A percentile compares a stretch with the other conserved stretches of the same genome.
These are phyloP conservation scores for Ceuthmochares aereus DNA, from an alignment of 2,113 vertebrate species.

Conservation along the genomic window DNA sequence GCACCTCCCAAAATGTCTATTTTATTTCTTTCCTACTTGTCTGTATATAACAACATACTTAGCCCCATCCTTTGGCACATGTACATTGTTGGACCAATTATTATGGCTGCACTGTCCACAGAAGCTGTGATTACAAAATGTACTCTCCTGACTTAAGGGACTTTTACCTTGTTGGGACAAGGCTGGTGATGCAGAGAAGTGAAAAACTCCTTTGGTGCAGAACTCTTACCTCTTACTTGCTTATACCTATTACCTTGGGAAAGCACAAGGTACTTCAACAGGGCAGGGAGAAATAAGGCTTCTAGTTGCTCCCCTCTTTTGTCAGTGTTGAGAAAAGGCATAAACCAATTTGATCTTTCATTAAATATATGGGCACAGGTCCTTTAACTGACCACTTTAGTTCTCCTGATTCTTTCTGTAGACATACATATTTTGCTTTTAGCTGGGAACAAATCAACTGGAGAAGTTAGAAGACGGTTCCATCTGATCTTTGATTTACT, in stretches of 20 bases:
- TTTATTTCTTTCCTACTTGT: background rate
- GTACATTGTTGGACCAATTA: background rate
- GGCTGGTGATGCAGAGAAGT: background rate
- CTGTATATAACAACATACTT: background rate
- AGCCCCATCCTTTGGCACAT: background rate
- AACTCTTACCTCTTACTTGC: background rate
- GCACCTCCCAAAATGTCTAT: background rate
- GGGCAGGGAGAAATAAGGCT: background rate
- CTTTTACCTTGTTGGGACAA: background rate
- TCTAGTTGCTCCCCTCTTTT: background rate
- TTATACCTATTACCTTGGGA: background rate
- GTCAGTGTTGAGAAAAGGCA: background rate
- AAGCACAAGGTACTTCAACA: background rate
- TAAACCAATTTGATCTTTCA: background rate
- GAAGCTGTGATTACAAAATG: background rate
- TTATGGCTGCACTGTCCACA: background rate
- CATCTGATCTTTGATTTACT: background rate
- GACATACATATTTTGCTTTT: background rate
- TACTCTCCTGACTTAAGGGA: background rate
- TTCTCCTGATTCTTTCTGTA: background rate
- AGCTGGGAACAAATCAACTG: background rate
- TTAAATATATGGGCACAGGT: background rate
- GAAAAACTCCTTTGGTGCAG: background rate
- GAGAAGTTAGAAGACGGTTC: background rate
- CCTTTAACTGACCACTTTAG: background rate